Base-by-base conservation (phyloP, 2,888 invertebrate species). In the Lobophora halterata region DNA sequence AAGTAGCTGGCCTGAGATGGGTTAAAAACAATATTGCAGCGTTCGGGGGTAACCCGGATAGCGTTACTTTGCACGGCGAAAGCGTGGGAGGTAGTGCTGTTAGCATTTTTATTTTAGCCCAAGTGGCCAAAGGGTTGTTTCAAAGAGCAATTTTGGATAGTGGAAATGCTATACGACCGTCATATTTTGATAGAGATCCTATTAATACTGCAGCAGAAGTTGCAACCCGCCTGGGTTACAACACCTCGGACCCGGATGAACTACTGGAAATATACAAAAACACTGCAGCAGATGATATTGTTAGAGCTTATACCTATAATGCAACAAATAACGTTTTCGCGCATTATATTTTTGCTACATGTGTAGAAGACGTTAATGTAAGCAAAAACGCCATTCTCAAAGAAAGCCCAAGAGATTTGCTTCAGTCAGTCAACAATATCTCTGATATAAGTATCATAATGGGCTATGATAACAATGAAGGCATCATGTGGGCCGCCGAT, bases 1-100 rank as follows among this genome's bases (percentile, higher is more conserved):
- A 73, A 58, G 51, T 70, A n/a, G 61, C 61, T 13, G 72, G 74
- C n/a, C 41, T 77, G 2, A 61, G 48, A 27, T 75, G 77, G 76
- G 50, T 76, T 3, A 55, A 68, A 19, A 54, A 61, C 5, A 73
- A 77, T 36, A 74, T 76, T 10, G 44, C 56, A 1, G 36, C 49
- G 20, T 75, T 76, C 19, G 69, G 73, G 6, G 77, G 76, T n/a
- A 56, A 76, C 52, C 63, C 74, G 2, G 40, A 61, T 24, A 58
- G 53, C 8, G 58, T 77, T 1, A 75, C 77, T 13, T 41, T 77
- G 13, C 65, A 67, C 39, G 77, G 77, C 4, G 61, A 71, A 46
- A 76, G 73, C 25, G 66, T 61, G 24, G 75, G 76, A 5, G 69
- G 62, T 4, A 51, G 50, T 5, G 55, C 63, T 8, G 36, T 63